Base-by-base conservation (phyloP, 2,888 invertebrate species). In the Myopa tessellatipennis region DNA sequence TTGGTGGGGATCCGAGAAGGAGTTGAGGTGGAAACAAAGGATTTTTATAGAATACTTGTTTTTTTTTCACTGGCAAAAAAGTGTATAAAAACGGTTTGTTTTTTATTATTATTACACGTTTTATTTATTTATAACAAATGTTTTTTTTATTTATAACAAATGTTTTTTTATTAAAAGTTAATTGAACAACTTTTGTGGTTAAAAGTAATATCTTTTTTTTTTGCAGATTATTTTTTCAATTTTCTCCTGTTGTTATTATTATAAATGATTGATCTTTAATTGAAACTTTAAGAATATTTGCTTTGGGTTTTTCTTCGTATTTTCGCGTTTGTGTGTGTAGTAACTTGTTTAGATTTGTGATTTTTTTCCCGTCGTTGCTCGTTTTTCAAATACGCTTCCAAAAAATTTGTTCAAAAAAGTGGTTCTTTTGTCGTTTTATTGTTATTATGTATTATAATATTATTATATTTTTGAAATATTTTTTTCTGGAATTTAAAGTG, bases 101-200 rank as follows among this genome's bases (percentile, higher is more conserved):
- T 58, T 63, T 75, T n/a, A n/a, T n/a, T n/a, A n/a, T 79, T 76
- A 38, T 72, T 77, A 69, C 40, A 67, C 75, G 34, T 63, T 77
- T 72, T 58, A 67, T 58, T 45, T 60, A 68, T 76, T 79, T 81
- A 26, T 26, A 26, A 26, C 26, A 26, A 26, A 26, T 26, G 26
- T 26, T 26, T 26, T 2, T n/a, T 58, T 45, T 60, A 68, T 76
- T 79, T 81, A 26, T 26, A 26, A 26, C 26, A 26, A 26, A 26
- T 26, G 26, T 26, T 26, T 26, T 2, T 50, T 78, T 78, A 77
- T 79, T 80, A 77, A 78, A 79, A 79, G 63, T 60, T 71, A 38
- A 50, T 76, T 81, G 82, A 82, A 82, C 81, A 81, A 81, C 81
- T 80, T 81, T 81, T 78, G 82, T 81, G 82, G 80, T 81, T 50